Evolutionary conservation across 64 coral and sea anemone genomes (phyloP), one percentile per base, ranked within the genome.

Genomic region (Porites australiensis): DNA sequence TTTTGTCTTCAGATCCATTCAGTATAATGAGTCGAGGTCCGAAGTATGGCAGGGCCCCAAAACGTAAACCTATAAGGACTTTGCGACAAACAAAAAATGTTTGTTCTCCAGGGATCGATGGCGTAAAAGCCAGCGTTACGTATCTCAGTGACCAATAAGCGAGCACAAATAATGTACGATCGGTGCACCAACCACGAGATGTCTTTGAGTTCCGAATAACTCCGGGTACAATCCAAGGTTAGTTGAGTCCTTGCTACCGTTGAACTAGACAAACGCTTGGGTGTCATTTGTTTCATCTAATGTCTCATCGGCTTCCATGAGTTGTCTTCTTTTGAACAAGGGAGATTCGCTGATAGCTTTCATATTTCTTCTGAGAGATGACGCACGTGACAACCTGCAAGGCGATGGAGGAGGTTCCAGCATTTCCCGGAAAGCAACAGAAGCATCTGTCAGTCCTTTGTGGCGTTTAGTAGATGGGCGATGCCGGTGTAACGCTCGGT

Each of bases 321-420:
- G 2, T 0, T 67, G 44, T 52, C 19, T 84, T 52, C 81, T 8
- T 52, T 84, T 84, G 11, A 50, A 0, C 20, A 64, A 45, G 5
- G 61, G 81, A 11, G 81, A 50, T 68, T 84, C 81, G 20, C 8
- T 50, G 62, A 69, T 68, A 21, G 81, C 45, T 69, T 84, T 84
- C 45, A 84, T 65, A 52, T 64, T 84, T 84, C 81, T 84, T 23
- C 81, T 84, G 0, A 84, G 46, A 69, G 81, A 84, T 50, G 81
- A 84, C 8, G 81, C 13, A 16, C 81, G 62, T 2, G 81, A 84
- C 63, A 84, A 21, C 19, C 81, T 48, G 5, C 81, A 52, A 3
- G 81, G 81, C 9, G 81, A 84, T 1, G 81, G 81, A 13, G 81
- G 81, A 0, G 81, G 61, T 13, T 84, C 81, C 63, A 84, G 51